phyloP scores from a whole-genome alignment of 53 echinoderm and acorn worm genomes.

The Antedon mediterranea region DNA sequence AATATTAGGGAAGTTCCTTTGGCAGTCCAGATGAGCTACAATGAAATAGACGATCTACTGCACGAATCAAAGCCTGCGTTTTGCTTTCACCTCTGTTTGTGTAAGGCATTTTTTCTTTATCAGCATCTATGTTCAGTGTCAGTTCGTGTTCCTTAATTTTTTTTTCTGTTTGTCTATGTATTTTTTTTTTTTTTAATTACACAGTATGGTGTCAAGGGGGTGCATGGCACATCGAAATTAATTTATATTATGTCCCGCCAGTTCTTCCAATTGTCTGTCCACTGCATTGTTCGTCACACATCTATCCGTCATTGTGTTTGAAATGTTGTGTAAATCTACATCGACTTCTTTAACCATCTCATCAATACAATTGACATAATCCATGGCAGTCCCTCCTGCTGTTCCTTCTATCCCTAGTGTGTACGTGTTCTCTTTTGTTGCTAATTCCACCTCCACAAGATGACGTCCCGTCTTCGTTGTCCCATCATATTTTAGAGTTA shows the following conservation, averaged over 20 bases:
- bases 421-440: conserved; percentile 2
- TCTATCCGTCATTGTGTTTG: conserved; percentile 20
- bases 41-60: conserved; percentile 28
- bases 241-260: neutral
- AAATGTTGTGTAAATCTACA: neutral
- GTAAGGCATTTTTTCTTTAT: neutral
- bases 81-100: conserved; percentile 23
- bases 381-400: conserved; percentile 7
- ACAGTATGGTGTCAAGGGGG: conserved; percentile 5
- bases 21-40: conserved; percentile 18
- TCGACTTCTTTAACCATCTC: conserved; percentile 8
- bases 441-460: conserved; percentile 14
- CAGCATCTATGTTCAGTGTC: neutral
- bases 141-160: neutral
- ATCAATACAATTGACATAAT: conserved; percentile 14
- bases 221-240: neutral
- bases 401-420: conserved; percentile 13
- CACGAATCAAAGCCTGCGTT: conserved; percentile 25
- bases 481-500: conserved; percentile 17
- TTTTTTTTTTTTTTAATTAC: too few relatives aligned
- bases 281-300: neutral
- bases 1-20: conserved; percentile 11
- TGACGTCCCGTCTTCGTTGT: conserved; percentile 17
- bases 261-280: neutral
- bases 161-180: neutral